Base-by-base conservation (phyloP, 2,113 vertebrate genomes). In the Mystacornis crossleyi region DNA sequence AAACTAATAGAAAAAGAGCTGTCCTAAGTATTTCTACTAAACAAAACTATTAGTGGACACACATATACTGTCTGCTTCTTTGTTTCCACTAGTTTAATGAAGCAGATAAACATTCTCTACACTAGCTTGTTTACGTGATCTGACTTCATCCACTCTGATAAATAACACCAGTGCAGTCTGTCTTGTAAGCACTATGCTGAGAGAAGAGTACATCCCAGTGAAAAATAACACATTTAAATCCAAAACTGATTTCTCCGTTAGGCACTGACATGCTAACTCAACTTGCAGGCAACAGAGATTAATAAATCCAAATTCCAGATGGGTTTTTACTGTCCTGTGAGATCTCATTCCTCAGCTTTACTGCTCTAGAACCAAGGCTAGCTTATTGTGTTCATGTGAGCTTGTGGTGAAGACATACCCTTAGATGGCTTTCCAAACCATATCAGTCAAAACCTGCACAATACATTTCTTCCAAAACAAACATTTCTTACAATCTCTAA, bases 341-440 rank as follows among this genome's bases (percentile, higher is more conserved):
- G 36, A 48, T 19, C 18, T 75, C 31, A n/a, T 25, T 85, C 28
- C 40, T 92, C 66, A 45, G 40, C 28, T 55, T 85, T 58, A 66
- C n/a, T 58, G 36, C 42, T 71, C 81, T 71, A 84, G 47, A 87
- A 81, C 28, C 69, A 78, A 66, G 78, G 26, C 23, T 12, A n/a
- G 8, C 12, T 84, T 40, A 43, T 9, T 1, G 2, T 6, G 20
- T 26, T 31, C 4, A 0, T 29, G 13, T 50, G 26, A 82, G n/a
- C 28, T 75, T 33, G 15, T 1, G 36, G 18, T 40, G 26, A 93
- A 81, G 60, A 51, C 8, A 7, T 6, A 43, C 6, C 51, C 36
- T 60, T 21, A 26, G 2, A 54, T 1, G 5, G 51, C 66, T 72
- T 79, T 42, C 40, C 79, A 81, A 90, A 73, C 17, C 5, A 0